A percentile compares a stretch with the other conserved stretches of the same genome.
phyloP scores from a whole-genome alignment of 2,797 vertebrate species.

The Enteromius paludinosus region DNA sequence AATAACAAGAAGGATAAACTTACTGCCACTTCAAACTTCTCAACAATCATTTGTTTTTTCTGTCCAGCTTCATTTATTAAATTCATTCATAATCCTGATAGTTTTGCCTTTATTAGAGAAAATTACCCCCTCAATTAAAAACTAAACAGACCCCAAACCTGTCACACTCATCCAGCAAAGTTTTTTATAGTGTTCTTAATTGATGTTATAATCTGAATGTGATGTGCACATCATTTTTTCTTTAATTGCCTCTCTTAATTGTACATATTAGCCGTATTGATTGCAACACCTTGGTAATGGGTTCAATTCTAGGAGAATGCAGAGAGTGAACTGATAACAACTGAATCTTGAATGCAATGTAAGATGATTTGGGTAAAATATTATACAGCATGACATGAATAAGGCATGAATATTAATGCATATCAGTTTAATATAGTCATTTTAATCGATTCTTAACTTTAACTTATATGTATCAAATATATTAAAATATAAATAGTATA shows the following conservation, averaged over 20 bases:
- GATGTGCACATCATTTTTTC: not conserved
- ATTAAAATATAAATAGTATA: not conserved
- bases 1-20: not conserved
- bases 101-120: slow-evolving; percentile 4
- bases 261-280: not conserved
- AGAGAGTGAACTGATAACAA: not conserved
- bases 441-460: not conserved
- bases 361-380: not conserved
- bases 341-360: not conserved
- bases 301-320: not conserved
- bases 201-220: not conserved
- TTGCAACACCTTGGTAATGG: not conserved
- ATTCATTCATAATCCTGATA: not conserved
- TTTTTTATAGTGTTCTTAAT: slow-evolving; percentile 4
- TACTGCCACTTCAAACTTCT: not conserved
- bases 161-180: not conserved
- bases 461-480: not conserved
- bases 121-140: not conserved
- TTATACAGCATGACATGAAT: not conserved
- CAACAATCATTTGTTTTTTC: not conserved
- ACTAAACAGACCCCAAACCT: not conserved
- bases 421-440: not conserved
- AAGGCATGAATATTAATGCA: not conserved
- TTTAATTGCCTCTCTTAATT: not conserved
- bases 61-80: not conserved